Base-by-base conservation (phyloP, 2,113 vertebrate genomes). In the Tautogolabrus adspersus region DNA sequence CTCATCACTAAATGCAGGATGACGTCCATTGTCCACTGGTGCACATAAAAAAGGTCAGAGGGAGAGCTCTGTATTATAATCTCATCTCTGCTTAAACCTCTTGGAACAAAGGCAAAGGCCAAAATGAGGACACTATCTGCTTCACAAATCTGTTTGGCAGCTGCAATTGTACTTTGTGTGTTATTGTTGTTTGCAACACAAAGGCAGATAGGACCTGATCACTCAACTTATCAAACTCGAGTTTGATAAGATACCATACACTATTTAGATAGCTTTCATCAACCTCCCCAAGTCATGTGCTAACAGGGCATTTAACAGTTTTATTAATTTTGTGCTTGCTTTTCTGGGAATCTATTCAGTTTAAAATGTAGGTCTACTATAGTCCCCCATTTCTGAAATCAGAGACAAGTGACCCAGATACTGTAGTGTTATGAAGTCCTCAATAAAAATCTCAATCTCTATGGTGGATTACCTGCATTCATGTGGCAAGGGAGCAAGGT, bases 81-180 rank as follows among this genome's bases (percentile, higher is more conserved):
- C 67, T 44, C 42, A 12, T 51, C 42, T 75, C 49, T 70, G 55
- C 19, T 73, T 40, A 82, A 83, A 72, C 54, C 34, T 23, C 55
- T 61, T 64, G 57, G 68, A 79, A 84, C 62, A 88, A 86, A 79
- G 66, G 59, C 68, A 72, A 75, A 83, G 78, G 72, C 75, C 76
- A 84, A 64, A 70, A 67, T 58, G 61, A 80, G 69, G 77, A 67
- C 82, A 75, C 22, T 1, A 78, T 75, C 49, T 68, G 72, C 55
- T 77, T 21, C 38, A 66, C 52, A 74, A 79, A 78, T 70, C 82
- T 72, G 71, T 64, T 23, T 63, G 78, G 67, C 82, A 82, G 82
- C 63, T 73, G 82, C 55, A 66, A 15, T 64, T 68, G 67, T 18
- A 66, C 60, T 72, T 26, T 56, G 61, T 46, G 23, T 46, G 64